Base-by-base conservation (phyloP, 2,113 vertebrate species). In the Proterorhinus semilunaris region DNA sequence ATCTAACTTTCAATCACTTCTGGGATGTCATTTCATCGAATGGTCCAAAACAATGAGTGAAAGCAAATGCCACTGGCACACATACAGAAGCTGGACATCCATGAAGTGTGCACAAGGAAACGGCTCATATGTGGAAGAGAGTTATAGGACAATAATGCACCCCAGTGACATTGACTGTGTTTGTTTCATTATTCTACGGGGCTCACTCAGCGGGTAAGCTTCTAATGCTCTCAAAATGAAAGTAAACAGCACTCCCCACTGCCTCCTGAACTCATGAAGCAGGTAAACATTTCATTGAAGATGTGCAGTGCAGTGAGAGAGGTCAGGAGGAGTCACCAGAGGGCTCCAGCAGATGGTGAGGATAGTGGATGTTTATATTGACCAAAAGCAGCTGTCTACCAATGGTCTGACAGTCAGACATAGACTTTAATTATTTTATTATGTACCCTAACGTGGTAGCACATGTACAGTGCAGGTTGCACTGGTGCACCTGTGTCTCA, bases 171-270 rank as follows among this genome's bases (percentile, higher is more conserved):
- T 78, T 74, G 65, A 50, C 44, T 45, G 62, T 89, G 79, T 85
- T 86, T 85, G 66, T 68, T 78, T 73, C 74, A 74, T 85, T 72
- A 74, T 53, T 54, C 78, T 55, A 57, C 71, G 0, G 21, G 27
- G 69, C 82, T 79, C 72, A 71, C 74, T 55, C 50, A 16, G 62
- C 47, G 5, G 64, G 44, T 72, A 69, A 73, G 70, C 80, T 68
- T 73, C 53, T 87, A 84, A 85, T 87, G 65, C 85, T 75, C 72
- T 84, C 82, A 83, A 82, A 88, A 87, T 88, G 74, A 87, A 89
- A 85, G 79, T 74, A 87, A 87, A 87, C 77, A 85, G 68, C 63
- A 66, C 55, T 70, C 67, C 65, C 72, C 69, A 62, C 78, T 67
- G 71, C 67, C 59, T 86, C 8, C n/a, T 76, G 76, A 81, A 81